Evolutionary conservation across 2,797 vertebrate genomes (phyloP), one percentile per base, ranked within the genome.

Genomic region (Hydrolagus colliei): DNA sequence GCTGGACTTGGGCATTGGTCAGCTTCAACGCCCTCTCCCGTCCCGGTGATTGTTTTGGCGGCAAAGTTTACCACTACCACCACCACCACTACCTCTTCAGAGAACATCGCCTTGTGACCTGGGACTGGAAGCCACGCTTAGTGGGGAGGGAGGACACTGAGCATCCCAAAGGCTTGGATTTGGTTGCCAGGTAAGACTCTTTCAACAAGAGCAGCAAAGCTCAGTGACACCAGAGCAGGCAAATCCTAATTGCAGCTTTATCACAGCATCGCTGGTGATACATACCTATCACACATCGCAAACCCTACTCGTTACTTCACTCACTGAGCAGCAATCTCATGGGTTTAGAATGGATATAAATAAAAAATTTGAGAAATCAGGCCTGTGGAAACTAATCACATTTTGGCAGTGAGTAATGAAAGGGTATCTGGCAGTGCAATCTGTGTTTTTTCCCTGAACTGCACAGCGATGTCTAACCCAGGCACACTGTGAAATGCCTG

Each of bases 401-500:
- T 71, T 84, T 84, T 84, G 71, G 65, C n/a, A 68, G 32, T 84
- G 79, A 67, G 32, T 35, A 84, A 20, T 67, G 41, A 84, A 67
- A 41, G 79, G 71, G 79, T 84, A 84, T 84, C 27, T 84, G 22
- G 79, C 71, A 84, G 35, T 84, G 71, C 65, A 84, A 68, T 84
- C 41, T 84, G 14, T 84, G 27, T 71, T 20, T 71, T 71, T 82
- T 32, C 65, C 18, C 20, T 71, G 71, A 84, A 10, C 20, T 71
- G 18, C 65, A 35, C 63, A 84, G 71, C 52, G 0, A 5, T 20
- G 68, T 71, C 65, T 84, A 84, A 84, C 32, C 32, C n/a, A 32
- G 4, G 4, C 65, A 84, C 79, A 41, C 75, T 12, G 9, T 61
- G n/a, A 61, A 77, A 11, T 35, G 41, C 20, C 71, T 63, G 13